Conservation (phyloP, 2,113 vertebrate species). For the Epinephelus cyanopodus region DNA sequence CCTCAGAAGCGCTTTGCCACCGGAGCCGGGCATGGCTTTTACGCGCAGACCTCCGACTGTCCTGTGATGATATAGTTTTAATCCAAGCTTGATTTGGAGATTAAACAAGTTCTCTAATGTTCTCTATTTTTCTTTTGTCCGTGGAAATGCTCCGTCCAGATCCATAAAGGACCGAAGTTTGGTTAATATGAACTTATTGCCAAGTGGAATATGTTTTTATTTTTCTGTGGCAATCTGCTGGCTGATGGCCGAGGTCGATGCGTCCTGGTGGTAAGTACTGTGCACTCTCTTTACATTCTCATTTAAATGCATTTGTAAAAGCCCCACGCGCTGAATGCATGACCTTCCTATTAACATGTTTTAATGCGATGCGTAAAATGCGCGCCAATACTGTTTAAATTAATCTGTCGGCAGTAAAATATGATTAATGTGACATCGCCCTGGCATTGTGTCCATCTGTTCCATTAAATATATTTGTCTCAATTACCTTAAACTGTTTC, state of each 20-base stretch:
- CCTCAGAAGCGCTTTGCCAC: conserved; percentile 19
- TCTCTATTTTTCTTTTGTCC: conserved; percentile 10
- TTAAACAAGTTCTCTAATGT: conserved; percentile 8
- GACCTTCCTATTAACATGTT: not conserved
- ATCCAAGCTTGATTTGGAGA: conserved; percentile 6
- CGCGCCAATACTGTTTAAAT: not conserved
- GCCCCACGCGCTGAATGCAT: not conserved
- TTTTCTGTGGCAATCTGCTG: conserved; percentile 88
- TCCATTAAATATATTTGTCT: not conserved
- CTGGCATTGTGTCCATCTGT: too few species aligned
- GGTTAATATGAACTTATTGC: conserved; percentile 93
- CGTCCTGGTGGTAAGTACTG: conserved; percentile 95
- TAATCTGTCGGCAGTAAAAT: not conserved
- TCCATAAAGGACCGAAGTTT: conserved; percentile 67
- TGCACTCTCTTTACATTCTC: not conserved
- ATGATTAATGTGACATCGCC: not conserved
- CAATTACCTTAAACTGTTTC: not conserved
- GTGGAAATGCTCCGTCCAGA: conserved; percentile 71
- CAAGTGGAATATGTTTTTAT: conserved; percentile 90
- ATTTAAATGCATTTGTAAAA: not conserved
- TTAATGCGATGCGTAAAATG: not conserved
- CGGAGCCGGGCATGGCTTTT: conserved; percentile 43
- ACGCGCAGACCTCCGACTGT: conserved; percentile 20
- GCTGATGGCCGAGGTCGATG: conserved; percentile 88
- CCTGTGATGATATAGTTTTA: not conserved